Percentiles rank a stretch among this genome's conserved stretches.
phyloP scores from a whole-genome alignment of 2,113 vertebrate genomes.

The Capreolus pygargus region DNA sequence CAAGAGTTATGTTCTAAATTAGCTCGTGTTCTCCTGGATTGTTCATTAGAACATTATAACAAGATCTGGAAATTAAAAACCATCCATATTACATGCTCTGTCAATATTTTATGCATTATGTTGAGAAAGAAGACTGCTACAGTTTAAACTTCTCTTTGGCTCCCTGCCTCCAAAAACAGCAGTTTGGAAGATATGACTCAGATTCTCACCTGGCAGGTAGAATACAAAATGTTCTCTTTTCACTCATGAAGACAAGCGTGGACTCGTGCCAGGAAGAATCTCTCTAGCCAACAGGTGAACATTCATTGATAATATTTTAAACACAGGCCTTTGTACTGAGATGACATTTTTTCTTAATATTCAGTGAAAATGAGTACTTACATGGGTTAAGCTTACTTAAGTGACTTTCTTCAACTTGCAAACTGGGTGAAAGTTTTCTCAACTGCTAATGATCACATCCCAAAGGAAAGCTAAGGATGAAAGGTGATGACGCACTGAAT shows the following conservation, averaged over 20 bases:
- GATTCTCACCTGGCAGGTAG: constrained; percentile 58
- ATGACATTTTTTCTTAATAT: neutral
- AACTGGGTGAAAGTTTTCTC: neutral
- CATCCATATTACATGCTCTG: constrained; percentile 39
- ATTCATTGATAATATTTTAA: constrained; percentile 36
- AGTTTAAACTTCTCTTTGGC: constrained; percentile 61
- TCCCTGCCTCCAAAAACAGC: constrained; percentile 54
- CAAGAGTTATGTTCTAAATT: constrained; percentile 71
- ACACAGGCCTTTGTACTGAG: neutral
- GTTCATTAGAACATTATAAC: constrained; percentile 61
- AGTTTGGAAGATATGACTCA: constrained; percentile 41
- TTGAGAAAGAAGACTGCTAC: constrained; percentile 53
- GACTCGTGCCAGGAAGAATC: constrained; percentile 12
- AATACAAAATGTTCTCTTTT: constrained; percentile 64
- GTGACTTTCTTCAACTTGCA: constrained; percentile 11
- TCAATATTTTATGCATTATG: constrained; percentile 57
- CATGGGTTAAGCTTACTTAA: neutral
- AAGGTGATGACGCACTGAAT: neutral
- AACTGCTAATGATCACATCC: neutral
- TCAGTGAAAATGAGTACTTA: neutral
- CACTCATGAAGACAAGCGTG: constrained; percentile 4
- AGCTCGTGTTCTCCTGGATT: constrained; percentile 38
- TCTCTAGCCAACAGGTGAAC: neutral
- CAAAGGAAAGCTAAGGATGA: neutral
- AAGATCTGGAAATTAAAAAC: constrained; percentile 67